Evolutionary conservation across 2,113 vertebrate species (phyloP).

Genomic region (Silurus glanis): DNA sequence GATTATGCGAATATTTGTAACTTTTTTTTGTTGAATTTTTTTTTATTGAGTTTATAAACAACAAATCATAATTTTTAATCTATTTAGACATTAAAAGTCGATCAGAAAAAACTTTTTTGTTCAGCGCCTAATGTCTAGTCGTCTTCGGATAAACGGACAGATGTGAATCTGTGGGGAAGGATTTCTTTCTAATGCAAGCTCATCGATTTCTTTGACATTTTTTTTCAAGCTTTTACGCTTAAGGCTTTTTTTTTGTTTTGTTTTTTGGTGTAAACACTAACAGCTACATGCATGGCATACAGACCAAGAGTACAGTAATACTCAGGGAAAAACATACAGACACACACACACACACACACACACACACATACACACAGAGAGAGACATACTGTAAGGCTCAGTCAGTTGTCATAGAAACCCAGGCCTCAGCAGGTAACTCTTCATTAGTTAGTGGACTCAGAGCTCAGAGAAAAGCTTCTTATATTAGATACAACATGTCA

Average conservation of each 20-base stretch:
- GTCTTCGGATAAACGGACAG: not conserved
- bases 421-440: conserved; percentile 51
- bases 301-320: conserved; percentile 60
- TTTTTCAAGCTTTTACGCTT: not conserved
- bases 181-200: conserved; percentile 50
- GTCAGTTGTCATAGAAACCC: conserved; percentile 65
- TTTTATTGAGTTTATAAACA: not conserved
- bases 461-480: conserved; percentile 38
- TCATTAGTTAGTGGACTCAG: conserved; percentile 31
- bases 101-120: not conserved
- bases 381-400: conserved; percentile 47
- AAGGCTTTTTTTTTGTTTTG: not conserved
- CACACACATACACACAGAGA: conserved; percentile 45
- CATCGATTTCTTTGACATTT: conserved; percentile 63
- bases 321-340: not conserved
- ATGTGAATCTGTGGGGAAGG: not conserved
- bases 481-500: conserved; percentile 39
- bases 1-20: not conserved
- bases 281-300: conserved; percentile 70
- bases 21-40: not conserved
- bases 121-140: not conserved
- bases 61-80: not conserved
- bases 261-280: conserved; percentile 66
- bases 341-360: conserved; percentile 1
- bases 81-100: not conserved